These are phyloP conservation scores for Lucinisca nassula DNA, from an alignment of 2,888 invertebrate species.

Conservation along the genomic window DNA sequence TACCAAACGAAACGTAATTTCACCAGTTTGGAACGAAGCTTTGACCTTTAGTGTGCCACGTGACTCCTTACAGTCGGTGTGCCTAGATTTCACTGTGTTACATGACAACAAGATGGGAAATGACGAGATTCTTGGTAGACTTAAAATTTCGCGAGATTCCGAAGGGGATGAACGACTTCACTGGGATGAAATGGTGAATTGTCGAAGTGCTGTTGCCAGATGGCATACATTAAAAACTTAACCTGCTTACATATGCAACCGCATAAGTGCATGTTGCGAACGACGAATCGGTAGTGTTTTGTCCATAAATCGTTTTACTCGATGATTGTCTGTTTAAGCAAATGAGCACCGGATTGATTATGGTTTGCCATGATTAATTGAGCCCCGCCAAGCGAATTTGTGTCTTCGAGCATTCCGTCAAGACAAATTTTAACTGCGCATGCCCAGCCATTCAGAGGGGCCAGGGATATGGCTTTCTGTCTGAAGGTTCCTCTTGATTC, in stretches of 20 bases:
- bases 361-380: no score
- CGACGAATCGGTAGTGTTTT: no score
- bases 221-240: constrained; percentile 76
- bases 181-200: constrained; percentile 84
- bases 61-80: constrained; percentile 90
- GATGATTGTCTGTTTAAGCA: no score
- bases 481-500: no score
- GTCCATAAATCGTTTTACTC: no score
- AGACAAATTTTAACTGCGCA: no score
- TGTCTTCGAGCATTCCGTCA: no score
- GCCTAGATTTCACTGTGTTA: constrained; percentile 90
- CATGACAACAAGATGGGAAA: constrained; percentile 90
- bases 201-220: constrained; percentile 79
- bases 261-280: no score
- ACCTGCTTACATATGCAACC: not conserved
- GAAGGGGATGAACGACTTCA: constrained; percentile 82
- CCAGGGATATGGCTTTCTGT: no score
- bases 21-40: constrained; percentile 97
- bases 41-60: constrained; percentile 92
- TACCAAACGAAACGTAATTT: constrained; percentile 92
- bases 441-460: no score
- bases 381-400: no score
- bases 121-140: constrained; percentile 90
- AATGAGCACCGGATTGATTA: no score
- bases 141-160: constrained; percentile 89